Base-by-base conservation (phyloP, 92 coral and sea anemone genomes). In the Palythoa grandiflora region DNA sequence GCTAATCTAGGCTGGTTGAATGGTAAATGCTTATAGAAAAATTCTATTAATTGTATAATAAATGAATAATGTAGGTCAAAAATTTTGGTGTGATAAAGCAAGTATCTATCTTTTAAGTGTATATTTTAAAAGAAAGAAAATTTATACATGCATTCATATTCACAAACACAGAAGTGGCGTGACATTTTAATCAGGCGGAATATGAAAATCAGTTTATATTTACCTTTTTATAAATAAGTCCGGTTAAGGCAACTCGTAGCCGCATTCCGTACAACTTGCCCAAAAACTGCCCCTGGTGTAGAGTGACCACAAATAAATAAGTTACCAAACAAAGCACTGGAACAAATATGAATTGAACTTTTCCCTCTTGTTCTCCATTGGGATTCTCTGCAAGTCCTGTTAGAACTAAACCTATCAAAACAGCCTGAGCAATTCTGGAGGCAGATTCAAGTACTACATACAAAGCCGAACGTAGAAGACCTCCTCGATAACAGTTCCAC, bases 261-360 rank as follows among this genome's bases (percentile, higher is more conserved):
- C 86, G 86, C 86, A 81, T 81, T 47, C 86, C 86, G 47, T 81
- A 81, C 40, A 81, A 50, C 53, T 81, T 81, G 35, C 86, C 86
- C 11, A 81, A 57, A 63, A 81, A 81, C 47, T 81, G 86, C 55
- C 86, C 74, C 1, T 75, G 86, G 15, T 81, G 86, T 28, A 81
- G 75, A 44, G 86, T 81, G 39, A 81, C 47, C 0, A 81, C 86
- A 48, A 65, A 81, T 13, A 81, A 65, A 44, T 81, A 81, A 5
- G 86, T 81, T 35, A 37, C 75, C 39, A 81, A 47, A 47, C 86
- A 81, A 17, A 81, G 61, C 11, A 20, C 61, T 10, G 86, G 63
- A 20, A 81, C 86, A 66, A 65, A 81, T 19, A 81, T 48, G 47
- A 65, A 81, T 60, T 81, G 86, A 81, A 81, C 75, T 81, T 28